phyloP scores from a whole-genome alignment of 2,797 vertebrate species.

The Tapera naevia region DNA sequence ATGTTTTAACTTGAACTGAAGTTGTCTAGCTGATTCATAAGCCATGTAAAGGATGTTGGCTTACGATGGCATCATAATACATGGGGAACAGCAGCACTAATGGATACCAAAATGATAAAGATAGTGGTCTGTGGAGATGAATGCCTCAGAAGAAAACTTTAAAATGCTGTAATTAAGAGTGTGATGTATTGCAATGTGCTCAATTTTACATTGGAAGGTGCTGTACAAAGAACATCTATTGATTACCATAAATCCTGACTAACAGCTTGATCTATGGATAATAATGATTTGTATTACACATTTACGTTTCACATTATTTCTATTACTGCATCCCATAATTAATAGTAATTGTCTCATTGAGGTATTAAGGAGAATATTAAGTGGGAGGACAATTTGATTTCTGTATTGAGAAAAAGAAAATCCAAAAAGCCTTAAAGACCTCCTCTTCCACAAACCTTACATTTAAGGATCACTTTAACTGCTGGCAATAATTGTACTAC shows the following conservation, averaged over 20 bases:
- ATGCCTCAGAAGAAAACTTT: conserved; percentile 26
- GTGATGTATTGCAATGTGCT: conserved; percentile 1
- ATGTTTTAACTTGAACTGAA: neutral
- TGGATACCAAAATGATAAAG: conserved; percentile 15
- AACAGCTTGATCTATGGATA: conserved; percentile 18
- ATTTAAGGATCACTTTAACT: conserved; percentile 5
- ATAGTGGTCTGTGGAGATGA: neutral
- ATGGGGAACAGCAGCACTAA: neutral
- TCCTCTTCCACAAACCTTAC: neutral
- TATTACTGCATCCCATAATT: neutral
- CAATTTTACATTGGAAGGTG: neutral
- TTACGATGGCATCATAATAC: neutral
- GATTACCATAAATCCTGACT: conserved; percentile 20
- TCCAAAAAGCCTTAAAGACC: neutral
- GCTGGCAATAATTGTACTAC: neutral
- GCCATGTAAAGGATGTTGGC: neutral
- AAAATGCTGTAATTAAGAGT: conserved; percentile 24
- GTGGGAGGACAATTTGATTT: conserved; percentile 13
- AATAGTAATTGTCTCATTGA: neutral
- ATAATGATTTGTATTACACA: neutral
- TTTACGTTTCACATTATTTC: conserved; percentile 14
- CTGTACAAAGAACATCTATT: conserved; percentile 26
- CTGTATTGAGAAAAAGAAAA: neutral
- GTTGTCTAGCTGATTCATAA: neutral
- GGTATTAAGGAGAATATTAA: neutral